These are phyloP conservation scores for Natrix natrix DNA, from an alignment of 2,797 vertebrate species.

Conservation along the genomic window DNA sequence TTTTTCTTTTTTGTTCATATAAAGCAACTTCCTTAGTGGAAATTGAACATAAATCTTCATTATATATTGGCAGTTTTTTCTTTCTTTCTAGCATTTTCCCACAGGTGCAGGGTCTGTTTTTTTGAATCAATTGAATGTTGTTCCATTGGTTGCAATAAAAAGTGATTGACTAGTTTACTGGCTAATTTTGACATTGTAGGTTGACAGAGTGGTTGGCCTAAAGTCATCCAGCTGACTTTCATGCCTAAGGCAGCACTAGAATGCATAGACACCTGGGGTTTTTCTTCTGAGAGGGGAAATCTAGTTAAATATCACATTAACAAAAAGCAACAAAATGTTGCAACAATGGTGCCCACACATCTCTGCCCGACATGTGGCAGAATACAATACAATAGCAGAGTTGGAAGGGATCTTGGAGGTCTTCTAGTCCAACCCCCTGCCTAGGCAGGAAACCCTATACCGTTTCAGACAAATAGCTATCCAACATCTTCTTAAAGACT, in stretches of 20 bases:
- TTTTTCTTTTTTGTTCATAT: not conserved
- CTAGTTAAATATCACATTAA: not conserved
- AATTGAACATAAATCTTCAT: not conserved
- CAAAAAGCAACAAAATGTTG: not conserved
- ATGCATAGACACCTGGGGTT: too few species aligned
- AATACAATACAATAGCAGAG: too few species aligned
- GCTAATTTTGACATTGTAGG: not conserved
- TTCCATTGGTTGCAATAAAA: not conserved
- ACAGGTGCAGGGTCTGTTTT: not conserved
- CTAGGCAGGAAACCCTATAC: too few species aligned
- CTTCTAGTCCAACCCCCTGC: too few species aligned
- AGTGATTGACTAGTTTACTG: not conserved
- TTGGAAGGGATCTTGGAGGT: too few species aligned
- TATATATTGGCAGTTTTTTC: not conserved
- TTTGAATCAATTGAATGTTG: not conserved
- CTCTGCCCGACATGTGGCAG: too few species aligned
- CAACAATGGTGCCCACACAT: too few species aligned
- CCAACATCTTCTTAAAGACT: too few species aligned
- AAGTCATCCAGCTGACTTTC: too few species aligned
- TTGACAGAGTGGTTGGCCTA: not conserved
- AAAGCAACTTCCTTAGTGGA: not conserved
- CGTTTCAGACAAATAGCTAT: too few species aligned
- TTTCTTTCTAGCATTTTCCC: not conserved
- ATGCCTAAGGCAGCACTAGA: too few species aligned
- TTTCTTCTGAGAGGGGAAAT: too few species aligned